Evolutionary conservation across 30 jellyfish, hydroid and myxozoan genomes (phyloP).

Genomic region (Pelagia noctiluca): DNA sequence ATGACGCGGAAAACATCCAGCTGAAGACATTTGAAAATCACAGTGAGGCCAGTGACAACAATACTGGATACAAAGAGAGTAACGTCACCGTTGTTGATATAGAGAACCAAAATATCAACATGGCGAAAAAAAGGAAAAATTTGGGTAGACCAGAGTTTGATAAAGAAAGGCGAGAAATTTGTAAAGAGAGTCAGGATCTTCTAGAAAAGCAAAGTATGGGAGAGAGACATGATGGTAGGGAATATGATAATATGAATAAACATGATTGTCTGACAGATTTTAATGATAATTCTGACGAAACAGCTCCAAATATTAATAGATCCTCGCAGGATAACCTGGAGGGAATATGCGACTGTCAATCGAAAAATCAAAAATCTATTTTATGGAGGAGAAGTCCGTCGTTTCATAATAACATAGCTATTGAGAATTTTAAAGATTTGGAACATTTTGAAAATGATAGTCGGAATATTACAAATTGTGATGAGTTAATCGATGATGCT

Average conservation of each 20-base stretch:
- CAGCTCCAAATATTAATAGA: not conserved
- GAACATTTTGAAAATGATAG: not conserved
- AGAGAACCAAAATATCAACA: not conserved
- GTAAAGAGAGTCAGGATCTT: too few relatives aligned
- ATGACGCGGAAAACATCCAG: constrained; percentile 45
- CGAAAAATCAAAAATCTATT: not conserved
- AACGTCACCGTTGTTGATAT: not conserved
- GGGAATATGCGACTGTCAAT: too few relatives aligned
- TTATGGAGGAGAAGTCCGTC: constrained; percentile 54
- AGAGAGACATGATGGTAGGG: too few relatives aligned
- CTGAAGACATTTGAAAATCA: constrained; percentile 20
- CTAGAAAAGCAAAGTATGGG: too few relatives aligned
- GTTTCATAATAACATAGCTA: constrained; percentile 6
- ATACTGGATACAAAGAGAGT: not conserved
- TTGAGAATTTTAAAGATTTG: not conserved
- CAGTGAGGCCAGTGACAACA: not conserved
- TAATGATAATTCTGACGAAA: not conserved
- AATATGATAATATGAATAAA: too few relatives aligned
- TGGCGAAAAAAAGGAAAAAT: not conserved
- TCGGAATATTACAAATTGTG: not conserved
- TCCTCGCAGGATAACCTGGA: too few relatives aligned
- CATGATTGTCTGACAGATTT: not conserved
- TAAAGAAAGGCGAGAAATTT: too few relatives aligned
- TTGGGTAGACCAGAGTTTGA: not conserved
- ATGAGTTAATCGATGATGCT: too few relatives aligned